Conservation (phyloP, 2,888 invertebrate species). For the Mimumesa dahlbomi region DNA sequence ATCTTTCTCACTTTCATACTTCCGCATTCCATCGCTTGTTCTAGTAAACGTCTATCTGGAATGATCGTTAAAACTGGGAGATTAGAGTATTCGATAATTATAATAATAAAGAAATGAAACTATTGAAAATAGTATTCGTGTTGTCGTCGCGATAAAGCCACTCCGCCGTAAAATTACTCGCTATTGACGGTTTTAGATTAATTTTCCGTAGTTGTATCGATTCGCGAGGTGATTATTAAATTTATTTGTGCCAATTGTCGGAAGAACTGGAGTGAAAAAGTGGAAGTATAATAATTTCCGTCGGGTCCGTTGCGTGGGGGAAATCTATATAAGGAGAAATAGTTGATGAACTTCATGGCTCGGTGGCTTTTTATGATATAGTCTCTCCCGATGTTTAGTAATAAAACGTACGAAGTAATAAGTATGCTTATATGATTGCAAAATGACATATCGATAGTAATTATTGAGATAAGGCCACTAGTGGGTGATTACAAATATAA, state of each 20-base stretch:
- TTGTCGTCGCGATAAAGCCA: conserved; percentile 41
- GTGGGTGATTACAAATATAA: conserved; percentile 78
- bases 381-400: conserved; percentile 41
- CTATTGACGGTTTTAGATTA: conserved; percentile 4
- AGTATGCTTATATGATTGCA: conserved; percentile 56
- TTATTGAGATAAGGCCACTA: conserved; percentile 79
- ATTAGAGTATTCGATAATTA: conserved; percentile 58
- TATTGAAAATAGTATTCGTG: conserved; percentile 30
- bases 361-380: conserved; percentile 38
- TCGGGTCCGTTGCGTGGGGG: too few species aligned
- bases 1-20: conserved; percentile 51
- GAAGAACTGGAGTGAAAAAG: conserved; percentile 50
- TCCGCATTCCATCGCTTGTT: conserved; percentile 44
- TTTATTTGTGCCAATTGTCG: conserved; percentile 36
- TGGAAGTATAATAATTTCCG: conserved; percentile 47
- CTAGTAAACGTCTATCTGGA: conserved; percentile 67
- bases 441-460: conserved; percentile 66
- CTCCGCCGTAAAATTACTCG: conserved; percentile 3
- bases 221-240: conserved; percentile 15
- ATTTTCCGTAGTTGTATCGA: neutral
- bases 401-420: conserved; percentile 64
- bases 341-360: conserved; percentile 1
- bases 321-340: too few species aligned
- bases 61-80: conserved; percentile 70
- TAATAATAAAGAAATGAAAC: conserved; percentile 10